A percentile compares a stretch with the other conserved stretches of the same genome.
Conservation (phyloP, 2,797 vertebrate genomes). For the Bufotes viridis region DNA sequence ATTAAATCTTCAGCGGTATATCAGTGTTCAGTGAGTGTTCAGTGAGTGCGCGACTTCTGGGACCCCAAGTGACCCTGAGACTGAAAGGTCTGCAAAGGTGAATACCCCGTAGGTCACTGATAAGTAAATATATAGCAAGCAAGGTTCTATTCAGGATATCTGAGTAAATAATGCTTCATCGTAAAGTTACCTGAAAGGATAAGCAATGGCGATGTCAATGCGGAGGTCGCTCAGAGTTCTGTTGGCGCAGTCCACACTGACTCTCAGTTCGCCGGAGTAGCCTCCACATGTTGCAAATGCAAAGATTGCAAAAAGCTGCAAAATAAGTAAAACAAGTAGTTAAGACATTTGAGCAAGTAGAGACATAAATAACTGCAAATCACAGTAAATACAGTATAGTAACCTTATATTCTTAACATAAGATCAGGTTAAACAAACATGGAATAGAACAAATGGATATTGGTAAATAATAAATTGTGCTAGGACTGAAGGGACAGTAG, state of each 20-base stretch:
- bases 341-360: neutral
- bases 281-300: conserved; percentile 98
- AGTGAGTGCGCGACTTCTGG: too few relatives aligned
- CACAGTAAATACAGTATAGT: neutral
- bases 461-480: too few relatives aligned
- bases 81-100: neutral
- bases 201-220: conserved; percentile 89
- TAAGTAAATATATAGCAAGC: neutral
- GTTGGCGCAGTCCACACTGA: conserved; percentile 96
- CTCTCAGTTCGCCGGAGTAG: conserved; percentile 91
- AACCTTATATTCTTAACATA: neutral
- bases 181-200: conserved; percentile 91
- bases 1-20: neutral
- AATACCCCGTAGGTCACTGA: neutral
- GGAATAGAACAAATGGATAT: too few relatives aligned
- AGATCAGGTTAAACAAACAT: too few relatives aligned
- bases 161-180: neutral
- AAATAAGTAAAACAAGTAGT: conserved; percentile 60
- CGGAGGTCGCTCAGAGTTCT: conserved; percentile 95
- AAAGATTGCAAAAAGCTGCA: conserved; percentile 98
- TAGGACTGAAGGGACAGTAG: too few relatives aligned
- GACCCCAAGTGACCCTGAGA: too few relatives aligned
- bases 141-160: neutral
- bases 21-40: too few relatives aligned
- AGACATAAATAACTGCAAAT: neutral